Base-by-base conservation (phyloP, 2,113 vertebrate genomes). In the Ursus arctos region DNA sequence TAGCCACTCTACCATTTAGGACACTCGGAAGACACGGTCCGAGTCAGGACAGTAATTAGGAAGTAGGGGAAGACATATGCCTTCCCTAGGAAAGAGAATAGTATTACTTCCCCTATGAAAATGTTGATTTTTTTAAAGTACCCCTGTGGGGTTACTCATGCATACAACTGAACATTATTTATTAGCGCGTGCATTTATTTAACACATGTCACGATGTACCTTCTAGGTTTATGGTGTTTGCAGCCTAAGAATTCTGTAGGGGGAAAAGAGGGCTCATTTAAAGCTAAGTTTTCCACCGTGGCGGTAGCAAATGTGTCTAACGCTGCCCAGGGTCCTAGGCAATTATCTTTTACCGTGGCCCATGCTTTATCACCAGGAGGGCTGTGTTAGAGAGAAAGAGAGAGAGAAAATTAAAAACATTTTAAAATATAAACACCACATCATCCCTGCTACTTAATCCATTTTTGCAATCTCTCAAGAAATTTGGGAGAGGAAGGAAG, bases 181-280 rank as follows among this genome's bases (percentile, higher is more conserved):
- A 63, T 59, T 79, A 90, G 43, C 43, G 49, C 74, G 36, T 55
- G 55, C 13, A 33, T 94, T 87, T 96, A 74, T 69, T 81, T 79
- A 88, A 74, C 36, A 31, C 18, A 36, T 57, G 43, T 65, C 86
- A 86, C 43, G 40, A 53, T 51, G 15, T 21, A 33, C 85, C 65
- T 61, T 85, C 85, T 47, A 51, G 61, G 77, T 79, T 89, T 55
- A 11, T 15, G 31, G 26, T 47, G 40, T 59, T 80, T 81, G 88
- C 85, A 86, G 88, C 77, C 67, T 82, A 47, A 40, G 40, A 67
- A 65, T 40, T 95, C 87, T 87, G 26, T 31, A 84, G 67, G 55
- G 55, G 53, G 85, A 87, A 85, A 94, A 86, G n/a, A 81, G 15
- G 47, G 13, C 28, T 96, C 72, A 83, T 96, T 94, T 80, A 76